phyloP scores from a whole-genome alignment of 2,888 invertebrate species.

The Eupeodes latifasciatus region DNA sequence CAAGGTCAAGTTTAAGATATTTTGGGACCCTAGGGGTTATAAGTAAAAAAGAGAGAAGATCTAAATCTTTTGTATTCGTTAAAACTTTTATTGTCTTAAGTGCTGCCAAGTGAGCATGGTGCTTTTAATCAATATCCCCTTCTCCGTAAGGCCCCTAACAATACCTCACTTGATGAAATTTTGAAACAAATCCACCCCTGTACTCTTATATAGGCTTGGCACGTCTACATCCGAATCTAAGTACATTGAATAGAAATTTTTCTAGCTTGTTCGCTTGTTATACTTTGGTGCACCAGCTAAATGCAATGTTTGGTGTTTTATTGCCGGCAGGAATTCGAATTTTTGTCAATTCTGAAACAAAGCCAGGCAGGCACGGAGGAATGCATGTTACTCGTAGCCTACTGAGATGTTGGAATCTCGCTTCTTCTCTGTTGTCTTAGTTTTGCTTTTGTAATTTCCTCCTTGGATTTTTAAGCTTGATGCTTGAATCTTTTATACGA shows the following conservation, averaged over 20 bases:
- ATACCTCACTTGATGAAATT: too few species aligned
- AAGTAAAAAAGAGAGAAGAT: too few species aligned
- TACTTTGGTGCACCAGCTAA: constrained; percentile 34
- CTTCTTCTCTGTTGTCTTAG: not conserved
- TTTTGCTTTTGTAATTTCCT: not conserved
- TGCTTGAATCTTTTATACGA: not conserved
- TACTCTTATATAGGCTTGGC: constrained; percentile 25
- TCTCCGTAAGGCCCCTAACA: too few species aligned
- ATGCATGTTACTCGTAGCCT: constrained; percentile 28
- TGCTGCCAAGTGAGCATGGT: too few species aligned
- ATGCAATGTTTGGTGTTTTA: constrained; percentile 62
- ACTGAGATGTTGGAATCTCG: constrained; percentile 37
- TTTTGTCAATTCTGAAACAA: constrained; percentile 63
- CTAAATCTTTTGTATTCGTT: too few species aligned
- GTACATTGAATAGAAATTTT: constrained; percentile 4
- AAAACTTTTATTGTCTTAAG: too few species aligned
- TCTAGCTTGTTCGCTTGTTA: constrained; percentile 26
- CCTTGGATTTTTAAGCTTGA: not conserved
- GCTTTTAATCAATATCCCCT: too few species aligned
- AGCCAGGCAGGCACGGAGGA: constrained; percentile 51
- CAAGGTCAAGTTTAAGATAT: too few species aligned
- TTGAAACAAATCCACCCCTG: not conserved
- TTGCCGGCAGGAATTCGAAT: constrained; percentile 71
- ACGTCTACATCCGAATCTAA: constrained; percentile 22
- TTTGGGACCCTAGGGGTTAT: too few species aligned